phyloP scores from a whole-genome alignment of 2,888 invertebrate genomes.

The Epinotia brunnichana region DNA sequence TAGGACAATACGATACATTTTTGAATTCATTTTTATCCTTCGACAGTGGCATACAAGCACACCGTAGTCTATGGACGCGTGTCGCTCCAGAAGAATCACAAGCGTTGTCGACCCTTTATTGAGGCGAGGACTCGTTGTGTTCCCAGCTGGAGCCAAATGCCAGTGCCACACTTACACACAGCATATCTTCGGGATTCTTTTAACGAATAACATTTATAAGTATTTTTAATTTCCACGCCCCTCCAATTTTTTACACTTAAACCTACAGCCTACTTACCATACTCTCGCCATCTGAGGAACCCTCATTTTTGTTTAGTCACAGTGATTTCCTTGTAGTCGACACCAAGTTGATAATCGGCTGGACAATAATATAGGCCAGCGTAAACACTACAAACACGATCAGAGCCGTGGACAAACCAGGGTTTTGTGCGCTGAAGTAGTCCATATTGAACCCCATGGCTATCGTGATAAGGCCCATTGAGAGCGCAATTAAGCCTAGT shows the following conservation, averaged over 20 bases:
- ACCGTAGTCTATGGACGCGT: too few species aligned
- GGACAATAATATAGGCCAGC: slow-evolving; percentile 65
- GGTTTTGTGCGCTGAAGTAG: slow-evolving; percentile 62
- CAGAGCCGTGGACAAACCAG: slow-evolving; percentile 65
- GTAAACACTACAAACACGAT: slow-evolving; percentile 68
- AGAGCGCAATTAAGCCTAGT: slow-evolving; percentile 78
- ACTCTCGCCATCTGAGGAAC: slow-evolving; percentile 66
- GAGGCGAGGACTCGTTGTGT: too few species aligned
- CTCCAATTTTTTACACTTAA: neutral
- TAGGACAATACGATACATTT: too few species aligned
- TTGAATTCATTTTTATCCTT: too few species aligned
- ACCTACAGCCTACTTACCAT: slow-evolving; percentile 54
- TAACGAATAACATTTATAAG: neutral
- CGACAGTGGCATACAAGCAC: too few species aligned
- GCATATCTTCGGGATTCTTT: too few species aligned
- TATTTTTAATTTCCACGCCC: neutral
- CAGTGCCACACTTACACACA: too few species aligned
- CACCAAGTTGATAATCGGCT: slow-evolving; percentile 70
- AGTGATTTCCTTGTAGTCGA: slow-evolving; percentile 65
- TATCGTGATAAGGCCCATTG: slow-evolving; percentile 79
- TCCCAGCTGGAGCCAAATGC: too few species aligned
- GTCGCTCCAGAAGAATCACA: too few species aligned
- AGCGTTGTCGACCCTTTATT: too few species aligned
- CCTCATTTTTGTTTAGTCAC: slow-evolving; percentile 63
- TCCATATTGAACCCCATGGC: slow-evolving; percentile 74